Evolutionary conservation across 2,797 vertebrate genomes (phyloP), one percentile per base, ranked within the genome.

Genomic region (Sebastes hubbsi): DNA sequence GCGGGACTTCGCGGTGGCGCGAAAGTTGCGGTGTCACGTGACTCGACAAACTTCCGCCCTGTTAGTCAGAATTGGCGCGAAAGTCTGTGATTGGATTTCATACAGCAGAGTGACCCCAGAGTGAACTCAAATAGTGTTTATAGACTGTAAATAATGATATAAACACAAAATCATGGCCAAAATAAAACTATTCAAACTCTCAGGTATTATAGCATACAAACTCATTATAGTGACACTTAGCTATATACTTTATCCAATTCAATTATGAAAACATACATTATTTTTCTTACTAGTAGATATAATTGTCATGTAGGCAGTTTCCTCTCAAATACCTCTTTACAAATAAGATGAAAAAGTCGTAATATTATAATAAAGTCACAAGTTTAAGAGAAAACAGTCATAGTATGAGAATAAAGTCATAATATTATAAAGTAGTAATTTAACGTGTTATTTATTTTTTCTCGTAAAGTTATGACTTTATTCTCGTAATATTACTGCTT

Each of bases 1-100:
- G 95, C 81, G 94, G 93, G 89, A 22, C 52, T 83, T 79, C 0
- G 5, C 1, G 66, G 56, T 96, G 95, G 96, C 96, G 96, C 92
- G 96, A 96, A 95, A 95, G 72, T 60, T 69, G 77, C 30, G 36
- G 2, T 0, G 14, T 91, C 95, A 96, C 87, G 73, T 96, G 95
- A 86, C 38, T 29, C 6, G 0, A 4, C 5, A 8, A 34, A 82
- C 91, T 92, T 94, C 93, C 92, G 70, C 30, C 77, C 49, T 4
- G 52, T 65, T 52, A 67, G 59, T 86, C 54, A 77, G 52, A 64
- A 90, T 82, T 91, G 94, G 94, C 95, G 95, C 91, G 92, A 95
- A 95, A 94, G 16, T n/a, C 29, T 30, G 14, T 62, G 85, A 90
- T 87, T 85, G 88, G 89, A 42, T 80, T 89, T 78, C 22, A 54